Evolutionary conservation across 2,113 vertebrate genomes (phyloP).

Genomic region (Cygnus buccinator): DNA sequence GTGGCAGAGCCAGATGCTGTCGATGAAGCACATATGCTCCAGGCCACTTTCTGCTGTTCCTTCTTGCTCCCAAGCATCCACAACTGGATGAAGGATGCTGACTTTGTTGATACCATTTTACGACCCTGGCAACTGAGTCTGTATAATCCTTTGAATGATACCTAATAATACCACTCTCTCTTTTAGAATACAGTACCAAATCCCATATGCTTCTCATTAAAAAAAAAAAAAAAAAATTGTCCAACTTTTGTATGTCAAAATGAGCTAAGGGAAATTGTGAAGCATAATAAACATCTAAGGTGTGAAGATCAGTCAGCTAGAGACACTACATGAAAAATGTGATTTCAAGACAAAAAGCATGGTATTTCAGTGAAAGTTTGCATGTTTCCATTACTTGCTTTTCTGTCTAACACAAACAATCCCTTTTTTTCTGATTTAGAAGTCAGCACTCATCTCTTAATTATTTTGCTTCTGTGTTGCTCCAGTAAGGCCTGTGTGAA

Average conservation of each 20-base stretch:
- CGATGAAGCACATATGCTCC: neutral
- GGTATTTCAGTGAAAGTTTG: neutral
- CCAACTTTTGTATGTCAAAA: neutral
- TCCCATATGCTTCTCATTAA: neutral
- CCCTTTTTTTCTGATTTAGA: neutral
- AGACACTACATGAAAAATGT: neutral
- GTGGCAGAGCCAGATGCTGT: neutral
- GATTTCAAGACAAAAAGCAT: neutral
- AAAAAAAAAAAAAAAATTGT: neutral
- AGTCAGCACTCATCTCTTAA: neutral
- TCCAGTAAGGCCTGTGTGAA: neutral
- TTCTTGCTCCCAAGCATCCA: neutral
- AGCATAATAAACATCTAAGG: neutral
- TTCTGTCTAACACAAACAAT: neutral
- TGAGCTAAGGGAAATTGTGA: neutral
- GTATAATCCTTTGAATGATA: neutral
- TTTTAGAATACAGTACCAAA: neutral
- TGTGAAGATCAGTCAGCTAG: neutral
- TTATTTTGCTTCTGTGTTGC: neutral
- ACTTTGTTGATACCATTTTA: too few relatives aligned
- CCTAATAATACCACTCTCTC: neutral
- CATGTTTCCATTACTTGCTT: neutral
- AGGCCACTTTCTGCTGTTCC: neutral
- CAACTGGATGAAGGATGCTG: neutral
- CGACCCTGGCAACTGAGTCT: neutral